A percentile compares a stretch with the other conserved stretches of the same genome.
phyloP scores from a whole-genome alignment of 2,113 vertebrate species.

The Cryptoleucopteryx plumbea region DNA sequence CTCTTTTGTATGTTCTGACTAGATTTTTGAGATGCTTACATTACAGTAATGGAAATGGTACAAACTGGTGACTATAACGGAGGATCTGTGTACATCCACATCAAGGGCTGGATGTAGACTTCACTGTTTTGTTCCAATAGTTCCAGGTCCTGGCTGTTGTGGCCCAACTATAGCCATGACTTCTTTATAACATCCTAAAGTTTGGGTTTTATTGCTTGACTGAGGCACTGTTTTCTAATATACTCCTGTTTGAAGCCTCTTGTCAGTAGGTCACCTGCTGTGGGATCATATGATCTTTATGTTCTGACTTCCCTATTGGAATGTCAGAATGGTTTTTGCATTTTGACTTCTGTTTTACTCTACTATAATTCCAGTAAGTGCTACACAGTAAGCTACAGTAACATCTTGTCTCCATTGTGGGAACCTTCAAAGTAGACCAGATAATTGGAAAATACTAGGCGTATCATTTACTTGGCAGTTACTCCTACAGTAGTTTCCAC shows the following conservation, averaged over 20 bases:
- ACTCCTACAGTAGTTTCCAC: background rate
- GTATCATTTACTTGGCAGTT: background rate
- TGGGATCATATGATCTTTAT: background rate
- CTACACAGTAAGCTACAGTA: background rate
- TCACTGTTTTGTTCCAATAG: background rate
- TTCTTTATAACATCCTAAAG: background rate
- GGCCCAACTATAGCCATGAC: background rate
- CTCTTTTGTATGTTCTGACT: background rate
- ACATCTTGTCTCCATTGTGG: background rate
- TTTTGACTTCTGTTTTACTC: background rate
- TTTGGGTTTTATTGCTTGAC: background rate
- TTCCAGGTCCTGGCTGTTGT: background rate
- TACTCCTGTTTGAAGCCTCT: background rate
- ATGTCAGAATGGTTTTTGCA: background rate
- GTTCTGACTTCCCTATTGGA: background rate
- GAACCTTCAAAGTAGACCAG: background rate
- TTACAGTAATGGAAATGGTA: background rate
- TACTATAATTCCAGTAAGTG: background rate
- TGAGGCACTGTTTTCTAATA: background rate
- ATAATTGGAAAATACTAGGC: background rate
- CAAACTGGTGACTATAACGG: accelerated
- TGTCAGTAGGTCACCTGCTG: background rate
- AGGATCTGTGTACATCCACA: background rate
- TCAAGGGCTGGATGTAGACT: background rate
- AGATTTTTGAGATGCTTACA: background rate